These are phyloP conservation scores for Ancistrus triradiatus DNA, from an alignment of 2,113 vertebrate species.

Conservation along the genomic window DNA sequence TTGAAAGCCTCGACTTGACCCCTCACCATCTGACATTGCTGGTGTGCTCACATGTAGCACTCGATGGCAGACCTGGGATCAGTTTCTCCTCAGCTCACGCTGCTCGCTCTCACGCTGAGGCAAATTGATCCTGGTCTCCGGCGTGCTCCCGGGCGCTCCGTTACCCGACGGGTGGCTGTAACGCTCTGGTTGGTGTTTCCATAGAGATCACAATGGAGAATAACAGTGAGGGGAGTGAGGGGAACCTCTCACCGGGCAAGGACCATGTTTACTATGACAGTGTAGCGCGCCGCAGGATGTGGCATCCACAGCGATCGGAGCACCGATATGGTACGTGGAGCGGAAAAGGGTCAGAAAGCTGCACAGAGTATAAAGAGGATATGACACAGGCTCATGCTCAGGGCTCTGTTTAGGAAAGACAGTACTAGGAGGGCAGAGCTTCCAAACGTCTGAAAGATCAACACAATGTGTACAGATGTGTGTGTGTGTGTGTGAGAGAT, in stretches of 20 bases:
- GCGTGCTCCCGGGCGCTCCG: constrained; percentile 42
- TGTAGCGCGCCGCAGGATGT: constrained; percentile 79
- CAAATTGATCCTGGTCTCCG: constrained; percentile 22
- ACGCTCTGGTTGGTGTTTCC: constrained; percentile 78
- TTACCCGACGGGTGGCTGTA: constrained; percentile 51
- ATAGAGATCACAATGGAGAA: constrained; percentile 90
- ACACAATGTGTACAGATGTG: too few relatives aligned
- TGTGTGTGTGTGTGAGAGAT: too few relatives aligned
- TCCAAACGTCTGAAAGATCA: too few relatives aligned
- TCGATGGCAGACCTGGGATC: too few relatives aligned
- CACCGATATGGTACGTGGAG: constrained; percentile 80
- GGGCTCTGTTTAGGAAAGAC: not conserved
- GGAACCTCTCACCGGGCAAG: constrained; percentile 82
- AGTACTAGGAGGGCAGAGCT: not conserved
- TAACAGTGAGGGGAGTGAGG: constrained; percentile 92
- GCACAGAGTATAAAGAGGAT: too few relatives aligned
- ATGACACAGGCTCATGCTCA: not conserved
- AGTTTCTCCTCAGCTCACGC: not conserved
- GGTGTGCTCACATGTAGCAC: too few relatives aligned
- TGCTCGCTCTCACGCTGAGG: not conserved
- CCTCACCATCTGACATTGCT: too few relatives aligned
- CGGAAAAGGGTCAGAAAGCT: constrained; percentile 41
- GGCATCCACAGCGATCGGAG: constrained; percentile 76
- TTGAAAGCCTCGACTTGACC: too few relatives aligned
- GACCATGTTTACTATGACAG: constrained; percentile 86